Base-by-base conservation (phyloP, 2,888 invertebrate genomes). In the Polyploca ridens region DNA sequence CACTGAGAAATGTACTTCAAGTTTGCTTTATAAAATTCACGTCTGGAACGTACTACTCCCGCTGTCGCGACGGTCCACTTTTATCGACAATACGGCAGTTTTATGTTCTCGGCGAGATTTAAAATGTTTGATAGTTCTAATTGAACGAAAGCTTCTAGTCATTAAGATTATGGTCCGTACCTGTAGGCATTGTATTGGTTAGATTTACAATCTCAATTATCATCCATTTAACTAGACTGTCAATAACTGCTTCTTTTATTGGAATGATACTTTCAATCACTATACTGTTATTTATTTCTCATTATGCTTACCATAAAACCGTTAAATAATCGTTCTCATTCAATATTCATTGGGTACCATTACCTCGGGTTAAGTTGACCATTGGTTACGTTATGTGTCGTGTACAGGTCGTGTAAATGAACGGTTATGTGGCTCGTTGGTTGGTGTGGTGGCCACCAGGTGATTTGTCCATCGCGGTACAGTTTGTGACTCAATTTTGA, bases 11-110 rank as follows among this genome's bases (percentile, higher is more conserved):
- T 86, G 84, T 82, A 85, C 87, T 87, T 86, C 82, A 86, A 81
- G 86, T 85, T 81, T 82, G 83, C 84, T 86, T 84, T 85, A 88
- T 89, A 87, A 88, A 88, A 84, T 86, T 85, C 87, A 85, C 83
- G 84, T 83, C 85, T 85, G 84, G 83, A 86, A 82, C 84, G 83
- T 82, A 81, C 79, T 73, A 76, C 73, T 71, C 74, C 65, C 73
- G 70, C 64, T 74, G 27, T 1, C 27, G 27, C 27, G 73, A 78
- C 75, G 77, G 73, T 79, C 75, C 79, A 72, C 75, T 71, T 79
- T 78, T 76, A 82, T 77, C 73, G 72, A 66, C 73, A 69, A 69
- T 69, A 78, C 77, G 76, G 78, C 76, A 72, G 70, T 73, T 64
- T 62, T 61, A 64, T 61, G 61, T 41, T 41, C 13, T 41, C 41